Evolutionary conservation across 2,888 invertebrate species (phyloP).

Genomic region (Meteorus colon): DNA sequence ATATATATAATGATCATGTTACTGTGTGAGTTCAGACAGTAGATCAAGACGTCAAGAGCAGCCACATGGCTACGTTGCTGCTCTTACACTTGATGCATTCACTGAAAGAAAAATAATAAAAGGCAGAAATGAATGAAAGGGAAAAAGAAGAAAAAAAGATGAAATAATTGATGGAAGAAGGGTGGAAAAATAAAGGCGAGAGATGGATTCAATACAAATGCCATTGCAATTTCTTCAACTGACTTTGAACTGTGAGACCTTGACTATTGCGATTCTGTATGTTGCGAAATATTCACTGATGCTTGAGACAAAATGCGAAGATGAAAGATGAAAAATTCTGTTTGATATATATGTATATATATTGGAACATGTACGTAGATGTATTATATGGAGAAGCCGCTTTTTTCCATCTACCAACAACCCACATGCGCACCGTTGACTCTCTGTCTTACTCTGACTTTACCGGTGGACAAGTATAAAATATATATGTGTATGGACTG

Average conservation of each 20-base stretch:
- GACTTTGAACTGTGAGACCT: conserved; percentile 24
- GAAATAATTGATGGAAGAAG: neutral
- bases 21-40: conserved; percentile 8
- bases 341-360: conserved; percentile 9
- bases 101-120: neutral
- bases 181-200: neutral
- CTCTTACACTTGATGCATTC: conserved; percentile 1
- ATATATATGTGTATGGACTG: conserved; percentile 11
- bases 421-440: conserved; percentile 16
- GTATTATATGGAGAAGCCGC: neutral
- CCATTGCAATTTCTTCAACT: neutral
- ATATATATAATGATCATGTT: neutral
- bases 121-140: neutral
- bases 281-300: conserved; percentile 15
- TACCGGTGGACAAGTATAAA: neutral
- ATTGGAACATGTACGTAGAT: neutral
- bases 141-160: too few species aligned
- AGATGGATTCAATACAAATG: neutral
- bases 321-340: conserved; percentile 31
- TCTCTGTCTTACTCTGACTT: neutral
- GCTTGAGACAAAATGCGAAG: conserved; percentile 20
- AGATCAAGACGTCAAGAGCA: conserved; percentile 29
- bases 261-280: conserved; percentile 5
- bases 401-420: neutral
- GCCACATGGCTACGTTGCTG: conserved; percentile 14